Percentiles rank a stretch among this genome's conserved stretches.
phyloP scores from a whole-genome alignment of 1,140 invertebrate genomes.

The Augochlora pura region DNA sequence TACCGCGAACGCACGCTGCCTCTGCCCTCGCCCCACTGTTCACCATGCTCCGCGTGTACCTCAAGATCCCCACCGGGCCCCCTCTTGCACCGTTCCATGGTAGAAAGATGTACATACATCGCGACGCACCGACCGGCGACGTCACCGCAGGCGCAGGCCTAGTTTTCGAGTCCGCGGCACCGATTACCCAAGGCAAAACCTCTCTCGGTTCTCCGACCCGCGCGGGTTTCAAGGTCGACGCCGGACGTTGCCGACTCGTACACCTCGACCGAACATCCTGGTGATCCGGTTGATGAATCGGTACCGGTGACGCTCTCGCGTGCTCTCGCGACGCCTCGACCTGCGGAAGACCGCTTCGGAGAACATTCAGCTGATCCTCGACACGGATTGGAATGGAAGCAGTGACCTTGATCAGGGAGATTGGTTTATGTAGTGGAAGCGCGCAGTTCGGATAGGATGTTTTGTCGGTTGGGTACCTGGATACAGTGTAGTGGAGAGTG shows the following conservation, averaged over 20 bases:
- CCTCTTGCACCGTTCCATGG: background rate
- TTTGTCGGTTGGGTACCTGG: background rate
- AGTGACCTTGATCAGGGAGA: background rate
- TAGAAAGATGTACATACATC: conserved; percentile 17
- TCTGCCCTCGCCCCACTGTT: background rate
- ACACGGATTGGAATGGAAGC: background rate
- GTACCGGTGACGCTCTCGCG: too few species aligned
- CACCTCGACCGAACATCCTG: conserved; percentile 35
- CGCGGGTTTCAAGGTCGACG: conserved; percentile 59
- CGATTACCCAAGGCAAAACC: conserved; percentile 66
- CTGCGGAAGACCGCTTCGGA: too few species aligned
- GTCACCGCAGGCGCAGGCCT: conserved; percentile 61
- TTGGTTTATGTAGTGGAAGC: background rate
- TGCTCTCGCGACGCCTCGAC: too few species aligned
- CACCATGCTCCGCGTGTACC: too few species aligned
- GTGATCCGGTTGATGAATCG: background rate
- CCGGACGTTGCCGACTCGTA: conserved; percentile 19
- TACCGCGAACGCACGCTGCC: conserved; percentile 63
- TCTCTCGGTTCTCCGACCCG: conserved; percentile 55
- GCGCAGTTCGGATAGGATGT: background rate
- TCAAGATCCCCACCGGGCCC: too few species aligned
- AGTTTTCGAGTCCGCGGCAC: conserved; percentile 67
- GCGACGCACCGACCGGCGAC: conserved; percentile 50
- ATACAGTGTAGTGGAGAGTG: background rate
- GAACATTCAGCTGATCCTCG: conserved; percentile 2